phyloP scores from a whole-genome alignment of 2,888 invertebrate species.

The Balanococcus diminutus region DNA sequence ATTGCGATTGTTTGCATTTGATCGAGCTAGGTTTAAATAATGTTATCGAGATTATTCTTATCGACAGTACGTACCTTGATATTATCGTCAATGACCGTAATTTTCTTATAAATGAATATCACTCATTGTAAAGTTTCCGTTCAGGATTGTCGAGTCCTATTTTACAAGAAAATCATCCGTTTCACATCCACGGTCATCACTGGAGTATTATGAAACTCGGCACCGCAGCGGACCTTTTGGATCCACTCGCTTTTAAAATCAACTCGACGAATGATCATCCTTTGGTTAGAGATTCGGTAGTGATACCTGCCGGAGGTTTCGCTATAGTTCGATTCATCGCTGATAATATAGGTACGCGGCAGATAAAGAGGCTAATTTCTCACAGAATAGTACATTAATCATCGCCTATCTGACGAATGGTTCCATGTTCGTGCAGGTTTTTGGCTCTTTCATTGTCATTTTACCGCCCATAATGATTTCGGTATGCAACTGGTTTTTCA shows the following conservation, averaged over 20 bases:
- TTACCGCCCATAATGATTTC: slow-evolving; percentile 57
- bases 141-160: too few relatives aligned
- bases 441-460: slow-evolving; percentile 59
- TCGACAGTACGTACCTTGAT: slow-evolving; percentile 67
- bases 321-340: slow-evolving; percentile 66
- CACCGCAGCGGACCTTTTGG: background rate
- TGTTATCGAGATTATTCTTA: slow-evolving; percentile 74
- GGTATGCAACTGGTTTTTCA: slow-evolving; percentile 59
- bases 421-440: slow-evolving; percentile 57
- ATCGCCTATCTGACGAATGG: background rate
- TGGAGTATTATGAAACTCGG: background rate
- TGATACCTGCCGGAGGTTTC: slow-evolving; percentile 71
- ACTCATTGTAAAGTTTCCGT: background rate
- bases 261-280: slow-evolving; percentile 60
- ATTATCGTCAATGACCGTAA: background rate
- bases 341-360: slow-evolving; percentile 60
- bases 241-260: background rate
- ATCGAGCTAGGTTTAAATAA: slow-evolving; percentile 70
- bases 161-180: too few relatives aligned
- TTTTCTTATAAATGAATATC: too few relatives aligned
- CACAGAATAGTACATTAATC: background rate
- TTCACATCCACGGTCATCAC: slow-evolving; percentile 12
- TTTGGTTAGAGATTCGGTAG: slow-evolving; percentile 69
- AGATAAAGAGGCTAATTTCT: too few relatives aligned
- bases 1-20: slow-evolving; percentile 74